A percentile compares a stretch with the other conserved stretches of the same genome.
Conservation (phyloP, 2,888 invertebrate genomes). For the Agonopterix arenella region DNA sequence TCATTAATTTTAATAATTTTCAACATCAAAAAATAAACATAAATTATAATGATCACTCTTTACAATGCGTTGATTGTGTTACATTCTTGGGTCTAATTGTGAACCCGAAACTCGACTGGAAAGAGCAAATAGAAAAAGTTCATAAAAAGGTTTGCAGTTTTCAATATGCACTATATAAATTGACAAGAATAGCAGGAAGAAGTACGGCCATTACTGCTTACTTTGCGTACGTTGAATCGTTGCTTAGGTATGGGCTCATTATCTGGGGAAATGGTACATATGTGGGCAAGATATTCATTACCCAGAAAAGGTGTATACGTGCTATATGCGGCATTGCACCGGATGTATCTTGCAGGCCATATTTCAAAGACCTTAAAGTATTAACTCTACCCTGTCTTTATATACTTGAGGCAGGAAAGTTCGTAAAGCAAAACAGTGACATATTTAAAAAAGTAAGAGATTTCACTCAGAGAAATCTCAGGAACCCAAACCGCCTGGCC, state of each 20-base stretch:
- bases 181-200: neutral
- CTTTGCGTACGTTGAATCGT: constrained; percentile 1
- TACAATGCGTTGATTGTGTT: neutral
- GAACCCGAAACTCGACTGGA: neutral
- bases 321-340: no score
- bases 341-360: neutral
- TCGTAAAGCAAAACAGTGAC: neutral
- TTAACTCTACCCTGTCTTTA: constrained; percentile 1
- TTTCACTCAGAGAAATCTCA: neutral
- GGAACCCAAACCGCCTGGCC: neutral
- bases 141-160: constrained; percentile 2
- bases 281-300: no score
- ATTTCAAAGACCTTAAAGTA: constrained; percentile 21
- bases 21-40: neutral
- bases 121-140: constrained; percentile 1
- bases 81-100: constrained; percentile 3
- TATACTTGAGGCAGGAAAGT: neutral
- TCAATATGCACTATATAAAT: constrained; percentile 3
- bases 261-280: no score
- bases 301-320: no score
- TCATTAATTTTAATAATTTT: neutral
- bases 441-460: neutral
- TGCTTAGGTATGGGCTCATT: neutral
- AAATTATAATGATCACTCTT: neutral
- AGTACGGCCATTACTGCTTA: neutral